Conservation (phyloP, 2,797 vertebrate genomes). For the Loriculus beryllinus region DNA sequence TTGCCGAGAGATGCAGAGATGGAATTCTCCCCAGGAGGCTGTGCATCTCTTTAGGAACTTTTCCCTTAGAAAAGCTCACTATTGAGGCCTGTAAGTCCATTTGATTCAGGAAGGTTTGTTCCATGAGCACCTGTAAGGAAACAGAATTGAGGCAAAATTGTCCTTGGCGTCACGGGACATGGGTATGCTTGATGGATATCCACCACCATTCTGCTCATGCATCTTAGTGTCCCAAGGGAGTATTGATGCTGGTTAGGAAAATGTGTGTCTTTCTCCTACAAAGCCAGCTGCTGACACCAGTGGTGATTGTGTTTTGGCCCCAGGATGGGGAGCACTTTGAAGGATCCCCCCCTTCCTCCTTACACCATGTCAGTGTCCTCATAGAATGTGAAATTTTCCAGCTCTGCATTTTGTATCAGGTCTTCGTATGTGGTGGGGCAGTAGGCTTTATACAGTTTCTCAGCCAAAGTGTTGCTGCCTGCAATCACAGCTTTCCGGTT, state of each 20-base stretch:
- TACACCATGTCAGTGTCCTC: background rate
- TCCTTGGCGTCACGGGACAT: background rate
- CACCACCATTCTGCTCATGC: background rate
- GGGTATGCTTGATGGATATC: fast-evolving
- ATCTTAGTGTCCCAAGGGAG: background rate
- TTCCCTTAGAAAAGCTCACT: background rate
- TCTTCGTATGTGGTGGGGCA: slow-evolving; percentile 72
- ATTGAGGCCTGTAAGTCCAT: background rate
- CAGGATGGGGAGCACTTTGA: background rate
- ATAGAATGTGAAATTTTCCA: background rate
- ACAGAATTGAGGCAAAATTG: background rate
- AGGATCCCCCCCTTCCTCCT: background rate
- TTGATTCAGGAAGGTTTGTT: background rate
- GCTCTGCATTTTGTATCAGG: slow-evolving; percentile 33
- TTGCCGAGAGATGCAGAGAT: background rate
- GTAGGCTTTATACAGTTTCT: slow-evolving; percentile 72
- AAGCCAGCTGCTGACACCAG: fast-evolving
- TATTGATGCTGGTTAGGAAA: background rate
- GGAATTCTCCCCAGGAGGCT: background rate
- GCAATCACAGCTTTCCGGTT: slow-evolving; percentile 30
- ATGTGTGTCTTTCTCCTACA: background rate
- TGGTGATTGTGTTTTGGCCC: background rate
- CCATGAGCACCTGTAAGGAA: background rate
- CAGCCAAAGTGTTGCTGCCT: slow-evolving; percentile 72
- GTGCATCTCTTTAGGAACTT: background rate